Base-by-base conservation (phyloP, 2,113 vertebrate species). In the Hippocampus comes region DNA sequence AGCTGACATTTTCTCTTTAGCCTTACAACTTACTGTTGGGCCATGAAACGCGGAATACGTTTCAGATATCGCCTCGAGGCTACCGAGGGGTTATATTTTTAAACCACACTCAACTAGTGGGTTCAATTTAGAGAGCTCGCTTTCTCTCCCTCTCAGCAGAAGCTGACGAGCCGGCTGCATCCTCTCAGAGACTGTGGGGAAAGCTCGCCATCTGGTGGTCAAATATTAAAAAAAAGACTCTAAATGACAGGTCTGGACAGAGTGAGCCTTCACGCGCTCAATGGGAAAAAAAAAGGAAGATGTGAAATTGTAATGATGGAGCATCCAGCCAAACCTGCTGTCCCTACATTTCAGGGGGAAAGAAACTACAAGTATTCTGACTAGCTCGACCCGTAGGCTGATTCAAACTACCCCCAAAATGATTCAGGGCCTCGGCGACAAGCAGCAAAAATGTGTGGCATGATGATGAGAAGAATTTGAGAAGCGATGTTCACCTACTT, bases 201-300 rank as follows among this genome's bases (percentile, higher is more conserved):
- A 77, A 86, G 83, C 49, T 2, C 63, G 82, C 86, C 90, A 89
- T 85, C 90, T 90, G 86, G 87, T 82, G 89, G 68, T 9, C 10
- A 27, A 27, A 14, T 25, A 25, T 1, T 9, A 27, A 4, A 11
- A 11, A 11, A n/a, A 59, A 27, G 8, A 59, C 8, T 5, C 15
- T 17, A 60, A 30, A 60, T 3, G 3, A 60, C 42, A 5, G 2
- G 9, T 10, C 14, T 51, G 15, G 4, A 20, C 49, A 51, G 18
- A 51, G 7, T 20, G 49, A 20, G 49, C 11, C 3, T 25, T 59
- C 12, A 59, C 23, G 15, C 11, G 27, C 27, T 27, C 4, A 25
- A 14, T 15, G 17, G 1, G 1, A 25, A 25, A 25, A 25, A 25
- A 51, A 51, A 51, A 17, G 49, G 46, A 51, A 51, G 21, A 23